Evolutionary conservation across 1,140 invertebrate genomes (phyloP).

Genomic region (Chymomyza costata): DNA sequence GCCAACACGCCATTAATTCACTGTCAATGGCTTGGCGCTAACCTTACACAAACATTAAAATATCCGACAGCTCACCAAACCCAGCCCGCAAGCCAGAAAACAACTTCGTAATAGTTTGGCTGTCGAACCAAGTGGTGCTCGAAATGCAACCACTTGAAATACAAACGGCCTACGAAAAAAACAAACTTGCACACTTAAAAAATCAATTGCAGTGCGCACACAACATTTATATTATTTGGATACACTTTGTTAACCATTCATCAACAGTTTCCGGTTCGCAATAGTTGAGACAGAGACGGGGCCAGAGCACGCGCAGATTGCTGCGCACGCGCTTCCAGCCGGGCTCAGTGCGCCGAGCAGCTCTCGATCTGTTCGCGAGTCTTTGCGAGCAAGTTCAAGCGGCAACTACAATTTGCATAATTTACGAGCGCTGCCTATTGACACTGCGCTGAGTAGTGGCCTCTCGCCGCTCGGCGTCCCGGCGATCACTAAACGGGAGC

Average conservation of each 20-base stretch:
- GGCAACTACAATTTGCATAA: slow-evolving; percentile 42
- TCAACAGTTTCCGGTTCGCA: slow-evolving; percentile 41
- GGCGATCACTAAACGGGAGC: too few species aligned
- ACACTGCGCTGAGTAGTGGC: too few species aligned
- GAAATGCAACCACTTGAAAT: slow-evolving; percentile 33
- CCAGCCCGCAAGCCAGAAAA: too few species aligned
- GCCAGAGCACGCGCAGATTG: slow-evolving; percentile 29
- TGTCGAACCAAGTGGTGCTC: slow-evolving; percentile 23
- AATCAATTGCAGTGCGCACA: slow-evolving; percentile 40
- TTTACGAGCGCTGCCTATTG: slow-evolving; percentile 34
- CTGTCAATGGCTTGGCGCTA: slow-evolving; percentile 42
- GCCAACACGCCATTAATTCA: too few species aligned
- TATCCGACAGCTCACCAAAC: too few species aligned
- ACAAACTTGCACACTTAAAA: slow-evolving; percentile 19
- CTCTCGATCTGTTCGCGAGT: slow-evolving; percentile 21
- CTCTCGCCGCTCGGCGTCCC: too few species aligned
- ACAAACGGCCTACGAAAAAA: too few species aligned
- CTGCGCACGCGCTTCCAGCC: too few species aligned
- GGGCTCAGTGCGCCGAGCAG: too few species aligned
- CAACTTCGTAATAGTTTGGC: too few species aligned
- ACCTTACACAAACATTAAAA: slow-evolving; percentile 34
- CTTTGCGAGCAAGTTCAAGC: slow-evolving; percentile 27
- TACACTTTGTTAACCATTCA: slow-evolving; percentile 42
- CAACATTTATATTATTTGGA: slow-evolving; percentile 27
- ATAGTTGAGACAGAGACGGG: too few species aligned